Conservation (phyloP, 1,140 invertebrate species). For the Drosophila equinoxialis region DNA sequence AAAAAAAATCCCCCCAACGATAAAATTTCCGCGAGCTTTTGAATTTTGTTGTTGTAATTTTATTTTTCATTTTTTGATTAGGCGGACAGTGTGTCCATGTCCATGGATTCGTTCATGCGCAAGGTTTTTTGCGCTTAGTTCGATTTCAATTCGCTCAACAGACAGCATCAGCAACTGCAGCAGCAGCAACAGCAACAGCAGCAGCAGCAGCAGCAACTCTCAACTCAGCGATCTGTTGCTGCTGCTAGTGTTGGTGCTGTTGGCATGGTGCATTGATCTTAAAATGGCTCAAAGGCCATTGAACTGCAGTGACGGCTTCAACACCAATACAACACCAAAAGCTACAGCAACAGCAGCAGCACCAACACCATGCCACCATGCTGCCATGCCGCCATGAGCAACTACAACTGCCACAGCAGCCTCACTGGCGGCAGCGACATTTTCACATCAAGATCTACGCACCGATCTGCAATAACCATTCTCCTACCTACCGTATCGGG, state of each 20-base stretch:
- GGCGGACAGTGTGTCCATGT: constrained; percentile 62
- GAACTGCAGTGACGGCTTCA: constrained; percentile 57
- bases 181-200: constrained; percentile 24
- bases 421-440: constrained; percentile 15
- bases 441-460: constrained; percentile 1
- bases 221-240: constrained; percentile 35
- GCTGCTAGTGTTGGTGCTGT: constrained; percentile 19
- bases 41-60: constrained; percentile 19
- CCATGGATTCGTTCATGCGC: constrained; percentile 82
- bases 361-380: not conserved
- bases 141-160: constrained; percentile 20
- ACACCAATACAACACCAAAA: constrained; percentile 38
- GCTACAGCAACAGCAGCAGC: constrained; percentile 16
- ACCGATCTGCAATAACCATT: constrained; percentile 20
- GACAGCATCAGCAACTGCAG: constrained; percentile 25
- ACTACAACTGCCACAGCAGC: constrained; percentile 26
- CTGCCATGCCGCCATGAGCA: not conserved
- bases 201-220: constrained; percentile 26
- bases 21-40: constrained; percentile 56
- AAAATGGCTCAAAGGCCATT: constrained; percentile 82
- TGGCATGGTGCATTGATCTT: constrained; percentile 78
- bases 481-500: not conserved
- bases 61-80: constrained; percentile 33
- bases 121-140: constrained; percentile 69
- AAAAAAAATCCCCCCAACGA: constrained; percentile 4